Base-by-base conservation (phyloP, 2,888 invertebrate genomes). In the Cryptus viduatorius region DNA sequence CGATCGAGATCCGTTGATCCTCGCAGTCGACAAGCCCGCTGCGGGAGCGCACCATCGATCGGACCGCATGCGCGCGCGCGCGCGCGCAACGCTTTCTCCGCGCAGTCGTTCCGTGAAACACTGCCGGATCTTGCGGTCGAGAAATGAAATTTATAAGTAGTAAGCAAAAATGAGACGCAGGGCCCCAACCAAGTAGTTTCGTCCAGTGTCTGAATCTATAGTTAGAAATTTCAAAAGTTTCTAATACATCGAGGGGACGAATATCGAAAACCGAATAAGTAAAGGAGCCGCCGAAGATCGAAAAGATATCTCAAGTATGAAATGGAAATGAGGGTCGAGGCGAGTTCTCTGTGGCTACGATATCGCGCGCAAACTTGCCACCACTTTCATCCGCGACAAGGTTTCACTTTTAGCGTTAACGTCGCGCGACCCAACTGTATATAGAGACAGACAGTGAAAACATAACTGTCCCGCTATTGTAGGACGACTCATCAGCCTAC, bases 351-450 rank as follows among this genome's bases (percentile, higher is more conserved):
- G 4, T 37, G 7, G 71, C 19, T 71, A 53, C 56, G 56, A 19
- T n/a, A 14, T 75, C 64, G 12, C 64, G 14, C 48, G 16, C 50
- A 73, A 73, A 78, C 76, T 78, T 84, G 87, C 87, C 85, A 87
- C 90, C 86, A 91, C 91, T 91, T 91, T 91, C 90, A 87, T 91
- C 87, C 80, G 19, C 29, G 50, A 72, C 29, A 69, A 89, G 87
- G 86, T 91, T 91, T 91, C 91, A 91, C 91, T 91, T 91, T 91
- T 89, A 89, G 88, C 88, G 88, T 87, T 73, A 85, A 86, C 84
- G 56, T 56, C 56, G 56, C 56, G 37, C 37, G 37, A 37, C 37
- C 37, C 37, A 71, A 53, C 42, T 19, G 19, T 16, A 29, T n/a
- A 24, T 48, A 12, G 46, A 16, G 8, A 31, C 44, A 1, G 59